Evolutionary conservation across 2,888 invertebrate genomes (phyloP), one percentile per base, ranked within the genome.

Genomic region (Salpingus planirostris): DNA sequence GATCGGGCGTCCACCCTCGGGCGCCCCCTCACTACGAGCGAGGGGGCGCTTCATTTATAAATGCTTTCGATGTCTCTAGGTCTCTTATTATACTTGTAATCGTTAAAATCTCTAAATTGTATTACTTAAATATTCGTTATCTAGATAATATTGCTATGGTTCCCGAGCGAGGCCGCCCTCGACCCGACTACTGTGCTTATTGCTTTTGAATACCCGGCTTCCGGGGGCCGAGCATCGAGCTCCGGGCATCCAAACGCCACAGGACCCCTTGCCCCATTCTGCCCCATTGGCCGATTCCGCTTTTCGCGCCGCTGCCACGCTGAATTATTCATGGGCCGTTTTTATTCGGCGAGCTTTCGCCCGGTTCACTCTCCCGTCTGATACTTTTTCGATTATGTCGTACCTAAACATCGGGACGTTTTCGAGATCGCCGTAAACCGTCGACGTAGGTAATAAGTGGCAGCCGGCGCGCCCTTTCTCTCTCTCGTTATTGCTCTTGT

Each of bases 161-260:
- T 64, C 57, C 55, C 59, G 58, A 54, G 53, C 45, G 38, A 47
- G 54, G 49, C 48, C 40, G 28, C 41, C 40, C 41, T 41, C 45
- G 49, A 49, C 49, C 55, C 58, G 55, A 54, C 62, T 62, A 64
- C 64, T 62, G 57, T 57, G 57, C 57, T 60, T 65, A 65, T 65
- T 66, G 65, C 65, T 66, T 66, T 63, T 62, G 66, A 65, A 66
- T 66, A 66, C 66, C 64, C 61, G 64, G 64, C 64, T 59, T 56
- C 60, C 60, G 60, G 57, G 57, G 56, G 50, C 48, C 47, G 49
- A 53, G 49, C 50, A 41, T 51, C 23, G 54, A 56, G 49, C 46
- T 22, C 43, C 38, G 27, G 35, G 44, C 43, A 43, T 43, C 43
- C 44, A 22, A 14, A 24, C 29, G 13, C 5, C 4, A 18, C 21